phyloP scores from a whole-genome alignment of 2,113 vertebrate species.

The Eonycteris spelaea region DNA sequence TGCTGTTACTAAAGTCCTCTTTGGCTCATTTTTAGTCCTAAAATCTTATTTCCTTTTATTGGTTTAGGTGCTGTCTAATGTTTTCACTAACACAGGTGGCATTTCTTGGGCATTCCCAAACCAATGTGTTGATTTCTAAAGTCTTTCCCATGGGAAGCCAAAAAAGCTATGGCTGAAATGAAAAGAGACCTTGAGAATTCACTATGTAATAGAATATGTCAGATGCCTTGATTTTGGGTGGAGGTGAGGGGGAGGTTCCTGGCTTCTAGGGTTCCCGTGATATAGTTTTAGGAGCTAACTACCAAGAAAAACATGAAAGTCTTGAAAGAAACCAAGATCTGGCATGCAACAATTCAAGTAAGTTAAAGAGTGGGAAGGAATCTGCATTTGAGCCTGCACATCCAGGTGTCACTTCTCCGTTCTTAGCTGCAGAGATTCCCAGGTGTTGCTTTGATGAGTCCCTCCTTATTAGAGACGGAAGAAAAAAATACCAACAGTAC shows the following conservation, averaged over 20 bases:
- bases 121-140: slow-evolving; percentile 46
- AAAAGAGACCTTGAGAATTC: background rate
- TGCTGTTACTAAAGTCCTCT: slow-evolving; percentile 54
- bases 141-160: background rate
- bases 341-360: background rate
- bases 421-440: background rate
- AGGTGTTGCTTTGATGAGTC: background rate
- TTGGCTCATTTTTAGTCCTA: slow-evolving; percentile 49
- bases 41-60: slow-evolving; percentile 57
- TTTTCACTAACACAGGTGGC: background rate
- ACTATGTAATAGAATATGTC: background rate
- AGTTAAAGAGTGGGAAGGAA: background rate
- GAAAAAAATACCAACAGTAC: background rate
- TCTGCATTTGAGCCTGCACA: background rate
- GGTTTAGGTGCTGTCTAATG: background rate
- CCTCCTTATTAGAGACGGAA: background rate
- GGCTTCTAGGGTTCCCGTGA: background rate
- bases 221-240: background rate
- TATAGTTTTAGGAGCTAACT: background rate
- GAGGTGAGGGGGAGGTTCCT: background rate
- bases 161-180: background rate
- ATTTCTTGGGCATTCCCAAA: slow-evolving; percentile 10
- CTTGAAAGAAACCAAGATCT: background rate
- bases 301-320: background rate
- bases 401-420: background rate